Conservation (phyloP, 2,113 vertebrate species). For the Zosterops lateralis region DNA sequence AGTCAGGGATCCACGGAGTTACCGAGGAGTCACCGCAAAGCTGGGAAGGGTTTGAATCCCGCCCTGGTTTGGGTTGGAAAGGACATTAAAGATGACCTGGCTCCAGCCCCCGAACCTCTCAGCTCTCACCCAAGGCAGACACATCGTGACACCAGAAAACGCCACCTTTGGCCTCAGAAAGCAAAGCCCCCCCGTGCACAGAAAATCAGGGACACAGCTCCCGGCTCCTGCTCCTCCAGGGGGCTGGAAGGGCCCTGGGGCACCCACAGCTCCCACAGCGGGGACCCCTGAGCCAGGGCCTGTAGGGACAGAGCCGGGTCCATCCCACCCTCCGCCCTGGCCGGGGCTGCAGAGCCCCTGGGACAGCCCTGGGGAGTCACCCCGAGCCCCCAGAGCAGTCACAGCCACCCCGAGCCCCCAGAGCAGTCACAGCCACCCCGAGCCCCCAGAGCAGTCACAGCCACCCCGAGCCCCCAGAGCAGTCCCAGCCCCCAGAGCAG, state of each 20-base stretch:
- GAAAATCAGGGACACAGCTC: not conserved
- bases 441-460: accelerated
- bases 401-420: accelerated
- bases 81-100: not conserved
- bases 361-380: too few relatives aligned
- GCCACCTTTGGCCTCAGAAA: not conserved
- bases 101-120: not conserved
- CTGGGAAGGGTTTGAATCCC: not conserved
- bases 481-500: too few relatives aligned
- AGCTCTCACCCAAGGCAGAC: not conserved
- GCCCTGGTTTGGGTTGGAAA: not conserved
- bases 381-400: accelerated
- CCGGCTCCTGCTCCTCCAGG: not conserved
- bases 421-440: accelerated
- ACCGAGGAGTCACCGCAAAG: not conserved
- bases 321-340: accelerated
- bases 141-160: accelerated
- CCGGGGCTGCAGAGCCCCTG: not conserved
- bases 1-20: accelerated
- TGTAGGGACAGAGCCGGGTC: not conserved
- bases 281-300: not conserved
- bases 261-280: not conserved
- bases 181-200: not conserved
- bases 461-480: accelerated
- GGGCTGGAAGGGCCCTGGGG: accelerated